These are phyloP conservation scores for Icerya purchasi DNA, from an alignment of 2,888 invertebrate genomes.

Conservation along the genomic window DNA sequence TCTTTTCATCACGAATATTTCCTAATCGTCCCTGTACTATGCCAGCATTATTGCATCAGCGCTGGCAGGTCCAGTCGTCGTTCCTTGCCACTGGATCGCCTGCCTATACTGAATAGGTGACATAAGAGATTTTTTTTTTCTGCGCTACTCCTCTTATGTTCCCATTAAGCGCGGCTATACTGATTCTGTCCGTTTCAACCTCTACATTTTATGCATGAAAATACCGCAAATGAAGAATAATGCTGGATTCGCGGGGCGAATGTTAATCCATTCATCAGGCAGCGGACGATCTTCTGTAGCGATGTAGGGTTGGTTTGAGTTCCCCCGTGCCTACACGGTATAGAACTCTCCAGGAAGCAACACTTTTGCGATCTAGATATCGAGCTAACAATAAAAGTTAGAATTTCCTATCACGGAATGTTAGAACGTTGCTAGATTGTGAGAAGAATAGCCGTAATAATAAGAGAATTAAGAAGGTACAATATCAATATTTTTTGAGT, in stretches of 20 bases:
- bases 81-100: not conserved
- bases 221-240: not conserved
- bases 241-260: not conserved
- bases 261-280: not conserved
- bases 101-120: not conserved
- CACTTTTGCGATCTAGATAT: not conserved
- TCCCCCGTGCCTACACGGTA: not conserved
- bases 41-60: not conserved
- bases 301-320: not conserved
- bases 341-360: not conserved
- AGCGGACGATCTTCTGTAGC: not conserved
- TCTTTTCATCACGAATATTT: too few species aligned
- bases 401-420: not conserved
- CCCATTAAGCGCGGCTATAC: not conserved
- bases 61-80: not conserved
- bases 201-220: not conserved
- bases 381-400: not conserved
- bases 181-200: not conserved
- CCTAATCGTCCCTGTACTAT: not conserved
- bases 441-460: not conserved
- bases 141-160: not conserved
- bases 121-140: not conserved
- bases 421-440: not conserved
- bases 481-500: not conserved
- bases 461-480: not conserved